Evolutionary conservation across 2,797 vertebrate genomes (phyloP), one percentile per base, ranked within the genome.

Genomic region (Leptodactylus fallax): DNA sequence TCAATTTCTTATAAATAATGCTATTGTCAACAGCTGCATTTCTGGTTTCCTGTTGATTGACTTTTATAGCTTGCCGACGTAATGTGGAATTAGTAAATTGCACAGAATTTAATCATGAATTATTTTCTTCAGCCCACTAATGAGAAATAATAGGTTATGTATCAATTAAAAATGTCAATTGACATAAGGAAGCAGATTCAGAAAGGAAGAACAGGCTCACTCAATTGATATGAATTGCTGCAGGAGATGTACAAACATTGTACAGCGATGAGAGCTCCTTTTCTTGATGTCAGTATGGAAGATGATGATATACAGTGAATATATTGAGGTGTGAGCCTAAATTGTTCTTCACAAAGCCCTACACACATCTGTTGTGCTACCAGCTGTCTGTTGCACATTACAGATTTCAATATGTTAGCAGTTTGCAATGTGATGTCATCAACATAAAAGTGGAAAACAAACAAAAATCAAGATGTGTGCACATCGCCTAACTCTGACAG

Each of bases 31-130:
- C 90, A 92, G 86, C 0, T 91, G 92, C 90, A 87, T 94, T 94
- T 92, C 92, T 83, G 90, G 90, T 94, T 94, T 94, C 92, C 93
- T 93, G 92, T 94, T 95, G 94, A 95, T 94, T 94, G 95, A 95
- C 94, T 95, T 96, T 95, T 95, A 95, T 94, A 93, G 94, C 94
- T 94, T 94, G 91, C 94, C 95, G 94, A 94, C 92, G 94, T 94
- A 95, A 94, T 94, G 93, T 92, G 92, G 92, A 92, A 95, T 95
- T 94, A 92, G 93, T 94, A 95, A 95, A 95, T 94, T 94, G 94
- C 93, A 94, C 94, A 94, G 94, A 95, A 96, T 95, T 94, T 95
- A 95, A 96, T 95, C 94, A 95, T 94, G 94, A 95, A 95, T 96
- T 95, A 95, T 95, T 95, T 94, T 95, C 93, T 94, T 95, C 93